Evolutionary conservation across 2,888 invertebrate species (phyloP).

Genomic region (Norana najaformis): DNA sequence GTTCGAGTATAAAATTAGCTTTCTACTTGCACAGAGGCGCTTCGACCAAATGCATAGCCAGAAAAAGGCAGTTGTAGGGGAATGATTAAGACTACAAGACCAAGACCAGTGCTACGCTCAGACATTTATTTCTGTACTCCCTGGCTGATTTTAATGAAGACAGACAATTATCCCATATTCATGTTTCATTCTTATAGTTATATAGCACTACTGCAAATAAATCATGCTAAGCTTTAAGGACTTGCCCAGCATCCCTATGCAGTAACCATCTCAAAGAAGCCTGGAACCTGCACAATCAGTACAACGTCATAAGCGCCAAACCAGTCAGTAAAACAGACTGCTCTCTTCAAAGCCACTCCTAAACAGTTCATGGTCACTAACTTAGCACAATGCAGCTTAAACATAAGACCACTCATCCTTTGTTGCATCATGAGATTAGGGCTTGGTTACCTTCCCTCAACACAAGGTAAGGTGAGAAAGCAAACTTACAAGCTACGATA

Average conservation of each 20-base stretch:
- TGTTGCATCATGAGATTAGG: too few relatives aligned
- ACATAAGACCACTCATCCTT: too few relatives aligned
- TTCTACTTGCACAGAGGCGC: not conserved
- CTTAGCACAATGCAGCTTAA: too few relatives aligned
- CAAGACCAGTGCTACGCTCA: not conserved
- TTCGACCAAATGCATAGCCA: not conserved
- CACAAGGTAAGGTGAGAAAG: too few relatives aligned
- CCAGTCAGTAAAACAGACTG: too few relatives aligned
- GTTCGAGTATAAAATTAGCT: not conserved
- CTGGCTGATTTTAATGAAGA: not conserved
- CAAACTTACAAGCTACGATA: not conserved
- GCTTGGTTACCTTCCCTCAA: too few relatives aligned
- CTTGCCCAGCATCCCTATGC: not conserved
- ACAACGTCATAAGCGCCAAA: not conserved
- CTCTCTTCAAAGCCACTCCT: too few relatives aligned
- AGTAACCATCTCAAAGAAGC: not conserved
- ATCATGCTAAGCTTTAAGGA: not conserved
- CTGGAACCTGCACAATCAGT: not conserved
- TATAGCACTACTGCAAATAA: not conserved
- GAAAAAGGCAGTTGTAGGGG: not conserved
- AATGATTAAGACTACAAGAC: not conserved
- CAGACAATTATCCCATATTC: not conserved
- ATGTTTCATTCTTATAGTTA: not conserved
- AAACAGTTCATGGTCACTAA: too few relatives aligned
- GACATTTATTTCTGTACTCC: too few relatives aligned